A percentile compares a stretch with the other conserved stretches of the same genome.
Conservation (phyloP, 2,113 vertebrate species). For the Anarrhichthys ocellatus region DNA sequence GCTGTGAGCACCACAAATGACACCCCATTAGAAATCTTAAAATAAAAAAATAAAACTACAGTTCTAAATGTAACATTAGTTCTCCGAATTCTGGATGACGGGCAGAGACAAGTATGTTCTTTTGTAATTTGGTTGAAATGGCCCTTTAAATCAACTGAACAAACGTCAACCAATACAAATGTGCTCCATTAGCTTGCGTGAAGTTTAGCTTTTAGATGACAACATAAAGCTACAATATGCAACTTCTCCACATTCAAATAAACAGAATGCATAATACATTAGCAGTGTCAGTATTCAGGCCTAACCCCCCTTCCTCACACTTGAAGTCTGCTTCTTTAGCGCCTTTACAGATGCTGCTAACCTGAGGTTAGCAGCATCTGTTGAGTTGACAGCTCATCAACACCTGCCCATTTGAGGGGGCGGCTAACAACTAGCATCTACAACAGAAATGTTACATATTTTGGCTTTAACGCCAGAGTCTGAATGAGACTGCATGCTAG, state of each 20-base stretch:
- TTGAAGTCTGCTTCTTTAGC: not conserved
- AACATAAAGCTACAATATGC: constrained; percentile 40
- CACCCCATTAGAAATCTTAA: not conserved
- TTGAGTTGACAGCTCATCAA: too few species aligned
- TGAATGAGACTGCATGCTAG: not conserved
- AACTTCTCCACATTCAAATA: constrained; percentile 41
- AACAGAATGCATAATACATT: constrained; percentile 8
- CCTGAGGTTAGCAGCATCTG: not conserved
- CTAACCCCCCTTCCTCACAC: not conserved
- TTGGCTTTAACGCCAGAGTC: not conserved
- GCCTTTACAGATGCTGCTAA: not conserved
- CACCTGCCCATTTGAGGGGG: not conserved
- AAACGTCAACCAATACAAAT: not conserved
- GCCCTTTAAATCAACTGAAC: constrained; percentile 16
- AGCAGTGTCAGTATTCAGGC: not conserved
- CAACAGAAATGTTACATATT: constrained; percentile 28
- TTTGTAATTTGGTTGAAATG: constrained; percentile 10
- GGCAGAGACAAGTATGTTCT: not conserved
- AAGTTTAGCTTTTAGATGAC: not conserved
- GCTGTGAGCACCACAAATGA: not conserved
- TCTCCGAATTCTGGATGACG: not conserved
- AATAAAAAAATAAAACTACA: not conserved
- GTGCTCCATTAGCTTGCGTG: not conserved
- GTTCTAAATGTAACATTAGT: not conserved
- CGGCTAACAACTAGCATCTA: constrained; percentile 7